phyloP scores from a whole-genome alignment of 2,113 vertebrate species.

The Dasyprocta punctata region DNA sequence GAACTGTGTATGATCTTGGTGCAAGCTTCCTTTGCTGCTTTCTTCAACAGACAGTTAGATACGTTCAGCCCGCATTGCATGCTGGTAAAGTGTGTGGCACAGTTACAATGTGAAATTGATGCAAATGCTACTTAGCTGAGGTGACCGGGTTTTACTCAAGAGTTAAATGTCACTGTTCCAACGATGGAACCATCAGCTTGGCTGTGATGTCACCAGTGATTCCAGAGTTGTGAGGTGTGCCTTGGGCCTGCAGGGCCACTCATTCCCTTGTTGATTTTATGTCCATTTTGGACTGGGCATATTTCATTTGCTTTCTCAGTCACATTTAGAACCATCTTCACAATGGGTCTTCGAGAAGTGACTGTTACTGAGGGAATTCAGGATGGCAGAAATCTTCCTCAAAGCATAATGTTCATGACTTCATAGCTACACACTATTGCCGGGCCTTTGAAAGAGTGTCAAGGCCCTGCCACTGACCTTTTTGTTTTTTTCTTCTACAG shows the following conservation, averaged over 20 bases:
- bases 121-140: background rate
- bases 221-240: background rate
- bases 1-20: background rate
- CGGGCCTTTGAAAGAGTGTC: background rate
- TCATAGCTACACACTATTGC: background rate
- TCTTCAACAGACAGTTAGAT: background rate
- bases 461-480: background rate
- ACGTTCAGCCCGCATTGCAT: background rate
- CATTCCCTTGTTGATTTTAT: background rate
- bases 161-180: background rate
- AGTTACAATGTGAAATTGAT: background rate
- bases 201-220: background rate
- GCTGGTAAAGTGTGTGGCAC: background rate
- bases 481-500: background rate
- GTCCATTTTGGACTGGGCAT: background rate
- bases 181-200: fast-evolving
- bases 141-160: background rate
- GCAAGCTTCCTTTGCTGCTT: background rate
- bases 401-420: background rate
- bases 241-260: background rate
- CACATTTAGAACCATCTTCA: background rate
- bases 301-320: background rate
- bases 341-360: background rate
- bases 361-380: background rate
- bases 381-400: background rate